Base-by-base conservation (phyloP, 1,140 invertebrate genomes). In the Oncopodura yosiiana region DNA sequence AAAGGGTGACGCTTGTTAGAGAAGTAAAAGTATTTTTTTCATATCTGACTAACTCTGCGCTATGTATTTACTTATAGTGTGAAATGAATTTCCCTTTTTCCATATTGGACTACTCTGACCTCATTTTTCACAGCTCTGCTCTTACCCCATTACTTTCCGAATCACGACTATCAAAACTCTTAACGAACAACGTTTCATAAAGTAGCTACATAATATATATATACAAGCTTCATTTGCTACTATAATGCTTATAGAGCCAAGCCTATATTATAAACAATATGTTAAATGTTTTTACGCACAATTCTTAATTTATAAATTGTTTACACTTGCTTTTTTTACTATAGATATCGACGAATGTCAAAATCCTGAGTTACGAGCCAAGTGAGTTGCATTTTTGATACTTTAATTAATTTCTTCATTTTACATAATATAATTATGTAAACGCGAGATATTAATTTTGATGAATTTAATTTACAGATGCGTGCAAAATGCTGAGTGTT, bases 301-400 rank as follows among this genome's bases (percentile, higher is more conserved):
- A 4, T 11, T 18, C 8, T 9, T 44, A 11, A 4, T 12, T 24
- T 44, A 18, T 8, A 44, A 44, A 4, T 6, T 8, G 5, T 8
- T 11, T 5, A 16, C n/a, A 19, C 5, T 8, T 6, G 8, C 6
- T 11, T 45, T 11, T 23, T 5, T 11, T 9, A 11, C 71, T 70
- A 24, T 69, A 94, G 91, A 94, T 75, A 91, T 94, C 69, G 84
- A 94, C 71, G 91, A 94, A 75, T 94, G 91, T 70, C 81, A 86
- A 66, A 84, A 90, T 73, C 88, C 89, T 45, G 72, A 74, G 41
- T 75, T 93, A 57, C 79, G 84, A 38, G 77, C 81, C 27, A n/a
- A n/a, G n/a, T n/a, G n/a, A n/a, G n/a, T n/a, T n/a, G n/a, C n/a
- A n/a, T n/a, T n/a, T n/a, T n/a, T n/a, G n/a, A n/a, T n/a, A n/a